phyloP scores from a whole-genome alignment of 2,797 vertebrate genomes.

The Gallinago nigripennis region DNA sequence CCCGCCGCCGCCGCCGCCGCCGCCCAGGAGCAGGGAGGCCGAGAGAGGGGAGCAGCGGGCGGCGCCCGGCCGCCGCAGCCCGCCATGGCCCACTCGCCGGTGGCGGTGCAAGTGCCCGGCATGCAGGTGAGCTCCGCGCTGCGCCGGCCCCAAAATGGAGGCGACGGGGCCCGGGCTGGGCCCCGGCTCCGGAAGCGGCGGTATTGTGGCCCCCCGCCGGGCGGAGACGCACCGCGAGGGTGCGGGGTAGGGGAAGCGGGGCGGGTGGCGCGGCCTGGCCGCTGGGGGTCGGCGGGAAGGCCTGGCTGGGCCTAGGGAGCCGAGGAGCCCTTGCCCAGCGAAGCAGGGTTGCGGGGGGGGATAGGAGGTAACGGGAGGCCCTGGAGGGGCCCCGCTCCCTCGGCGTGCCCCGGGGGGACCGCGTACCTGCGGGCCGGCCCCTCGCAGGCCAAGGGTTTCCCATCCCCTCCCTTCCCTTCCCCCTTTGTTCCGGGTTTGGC shows the following conservation, averaged over 20 bases:
- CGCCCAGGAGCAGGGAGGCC: slow-evolving; percentile 3
- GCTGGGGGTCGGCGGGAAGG: not conserved
- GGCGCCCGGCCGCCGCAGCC: slow-evolving; percentile 54
- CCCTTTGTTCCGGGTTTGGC: not conserved
- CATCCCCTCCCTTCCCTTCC: not conserved
- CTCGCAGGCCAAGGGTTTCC: not conserved
- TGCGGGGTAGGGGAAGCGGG: not conserved
- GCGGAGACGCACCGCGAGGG: not conserved
- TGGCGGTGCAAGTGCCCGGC: slow-evolving; percentile 81
- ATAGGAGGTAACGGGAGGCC: slow-evolving; percentile 7
- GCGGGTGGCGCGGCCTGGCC: not conserved
- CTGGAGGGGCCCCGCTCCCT: not conserved
- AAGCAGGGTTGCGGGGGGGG: not conserved
- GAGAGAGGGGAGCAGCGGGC: slow-evolving; percentile 39
- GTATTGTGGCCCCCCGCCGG: not conserved
- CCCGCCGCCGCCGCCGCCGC: slow-evolving; percentile 4
- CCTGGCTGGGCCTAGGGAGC: not conserved
- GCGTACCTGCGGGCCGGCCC: not conserved
- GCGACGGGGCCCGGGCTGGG: not conserved
- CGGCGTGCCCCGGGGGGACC: not conserved
- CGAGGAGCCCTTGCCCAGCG: not conserved
- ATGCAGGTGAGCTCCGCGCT: slow-evolving; percentile 79
- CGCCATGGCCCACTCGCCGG: slow-evolving; percentile 82
- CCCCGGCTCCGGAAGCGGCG: not conserved
- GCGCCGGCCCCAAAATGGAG: slow-evolving; percentile 1